Conservation (phyloP, 1,140 invertebrate species). For the Varroa destructor region DNA sequence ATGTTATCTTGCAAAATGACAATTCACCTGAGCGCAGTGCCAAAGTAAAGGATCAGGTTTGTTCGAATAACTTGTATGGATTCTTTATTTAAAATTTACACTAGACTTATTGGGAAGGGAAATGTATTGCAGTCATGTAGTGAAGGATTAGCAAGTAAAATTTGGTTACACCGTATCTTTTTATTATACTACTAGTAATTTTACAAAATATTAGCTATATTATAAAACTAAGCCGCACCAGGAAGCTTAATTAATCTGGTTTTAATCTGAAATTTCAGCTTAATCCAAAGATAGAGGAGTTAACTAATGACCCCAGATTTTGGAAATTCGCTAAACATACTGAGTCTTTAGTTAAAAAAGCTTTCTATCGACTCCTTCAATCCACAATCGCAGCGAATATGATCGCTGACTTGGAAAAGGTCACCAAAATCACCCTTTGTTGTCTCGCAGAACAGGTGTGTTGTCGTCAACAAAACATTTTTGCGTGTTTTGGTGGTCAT, state of each 20-base stretch:
- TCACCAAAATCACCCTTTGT: not conserved
- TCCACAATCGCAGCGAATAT: not conserved
- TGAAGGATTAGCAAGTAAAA: not conserved
- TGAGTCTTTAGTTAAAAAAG: not conserved
- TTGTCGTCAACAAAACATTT: not conserved
- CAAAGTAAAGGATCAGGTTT: not conserved
- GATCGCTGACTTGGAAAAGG: not conserved
- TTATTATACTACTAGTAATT: not conserved
- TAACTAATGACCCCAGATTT: not conserved
- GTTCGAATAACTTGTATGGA: not conserved
- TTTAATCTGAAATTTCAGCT: constrained; percentile 9
- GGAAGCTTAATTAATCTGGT: not conserved
- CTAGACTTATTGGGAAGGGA: not conserved
- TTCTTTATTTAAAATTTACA: not conserved
- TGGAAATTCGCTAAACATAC: not conserved
- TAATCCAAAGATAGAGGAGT: not conserved
- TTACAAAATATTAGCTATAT: not conserved
- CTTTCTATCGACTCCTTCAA: not conserved
- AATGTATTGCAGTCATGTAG: no score
- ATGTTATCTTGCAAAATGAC: not conserved
- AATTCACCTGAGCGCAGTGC: not conserved
- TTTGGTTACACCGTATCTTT: not conserved
- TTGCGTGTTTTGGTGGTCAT: not conserved
- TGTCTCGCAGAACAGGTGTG: not conserved
- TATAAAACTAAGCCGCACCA: not conserved